Evolutionary conservation across 1,140 invertebrate species (phyloP), one percentile per base, ranked within the genome.

Genomic region (Drosophila aff.): DNA sequence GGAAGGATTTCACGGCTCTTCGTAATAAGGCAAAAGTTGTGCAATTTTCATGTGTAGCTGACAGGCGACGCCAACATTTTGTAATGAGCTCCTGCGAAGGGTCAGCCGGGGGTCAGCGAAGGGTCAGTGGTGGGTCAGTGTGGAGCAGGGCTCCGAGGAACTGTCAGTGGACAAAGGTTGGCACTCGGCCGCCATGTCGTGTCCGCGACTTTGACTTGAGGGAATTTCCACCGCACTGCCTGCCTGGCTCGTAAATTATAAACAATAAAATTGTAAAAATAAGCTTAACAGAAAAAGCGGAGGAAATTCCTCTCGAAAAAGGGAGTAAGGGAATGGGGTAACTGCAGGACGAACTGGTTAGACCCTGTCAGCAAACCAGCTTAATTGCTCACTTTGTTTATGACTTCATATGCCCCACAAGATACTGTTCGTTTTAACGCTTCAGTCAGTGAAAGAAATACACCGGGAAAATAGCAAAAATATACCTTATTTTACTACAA

Each of bases 31-130:
- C 84, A 91, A 84, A 91, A 85, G 79, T 90, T 91, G 80, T 78
- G 77, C 90, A 92, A 91, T 92, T 91, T 92, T 73, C 86, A 90
- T 92, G 90, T 90, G 85, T 90, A 90, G 89, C 85, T 89, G 85
- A 89, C 85, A 90, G 82, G 66, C 64, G 69, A 46, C 66, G 57
- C 53, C 36, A 81, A 80, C 84, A 83, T 83, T 89, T 83, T 64
- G 85, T 89, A 89, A 89, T 90, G 85, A 89, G 85, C 76, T 60
- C 66, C 73, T 38, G 40, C 61, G 41, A 47, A 47, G 44, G 68
- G 68, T 41, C 68, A 72, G 52, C 52, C 26, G 36, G 33, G 36
- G 60, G 57, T 36, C 66, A 38, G 18, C 36, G 36, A 38, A 67
- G 63, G 47, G 47, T 44, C 46, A 52, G 13, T 2, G n/a, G 57